Percentiles rank a stretch among this genome's conserved stretches.
Evolutionary conservation across 1,140 invertebrate genomes (phyloP).

Genomic region (Bombus haemorrhoidalis): DNA sequence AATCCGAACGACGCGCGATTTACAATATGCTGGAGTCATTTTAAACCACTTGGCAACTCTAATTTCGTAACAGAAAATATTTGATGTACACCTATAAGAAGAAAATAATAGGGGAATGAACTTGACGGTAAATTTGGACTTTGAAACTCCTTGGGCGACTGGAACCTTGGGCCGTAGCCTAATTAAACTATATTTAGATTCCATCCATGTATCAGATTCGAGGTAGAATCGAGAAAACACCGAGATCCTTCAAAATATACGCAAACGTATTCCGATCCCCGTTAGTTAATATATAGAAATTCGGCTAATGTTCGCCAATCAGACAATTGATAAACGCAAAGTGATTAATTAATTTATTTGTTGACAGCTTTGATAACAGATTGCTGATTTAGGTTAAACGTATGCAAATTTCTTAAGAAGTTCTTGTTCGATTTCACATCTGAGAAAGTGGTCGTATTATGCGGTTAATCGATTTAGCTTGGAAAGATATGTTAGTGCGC

Average conservation of each 20-base stretch:
- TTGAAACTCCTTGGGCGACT: not conserved
- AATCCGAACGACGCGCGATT: not conserved
- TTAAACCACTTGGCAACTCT: not conserved
- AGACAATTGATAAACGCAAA: slow-evolving; percentile 15
- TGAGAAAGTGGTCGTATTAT: not conserved
- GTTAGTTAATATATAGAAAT: not conserved
- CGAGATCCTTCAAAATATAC: not conserved
- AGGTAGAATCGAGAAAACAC: not conserved
- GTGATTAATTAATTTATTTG: slow-evolving; percentile 11
- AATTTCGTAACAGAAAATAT: not conserved
- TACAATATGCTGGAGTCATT: not conserved
- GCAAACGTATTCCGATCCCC: not conserved
- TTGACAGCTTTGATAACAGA: slow-evolving; percentile 1
- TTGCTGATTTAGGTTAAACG: not conserved
- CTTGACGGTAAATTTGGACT: slow-evolving; percentile 3
- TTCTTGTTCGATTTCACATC: not conserved
- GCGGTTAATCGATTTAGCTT: not conserved
- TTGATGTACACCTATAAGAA: not conserved
- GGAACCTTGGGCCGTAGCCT: not conserved
- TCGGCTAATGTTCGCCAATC: not conserved
- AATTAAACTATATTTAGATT: slow-evolving; percentile 44
- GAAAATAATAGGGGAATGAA: not conserved
- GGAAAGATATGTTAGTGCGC: not conserved
- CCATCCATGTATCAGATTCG: not conserved
- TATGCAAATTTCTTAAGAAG: not conserved